phyloP scores from a whole-genome alignment of 2,797 vertebrate species.

The Pangasius djambal region DNA sequence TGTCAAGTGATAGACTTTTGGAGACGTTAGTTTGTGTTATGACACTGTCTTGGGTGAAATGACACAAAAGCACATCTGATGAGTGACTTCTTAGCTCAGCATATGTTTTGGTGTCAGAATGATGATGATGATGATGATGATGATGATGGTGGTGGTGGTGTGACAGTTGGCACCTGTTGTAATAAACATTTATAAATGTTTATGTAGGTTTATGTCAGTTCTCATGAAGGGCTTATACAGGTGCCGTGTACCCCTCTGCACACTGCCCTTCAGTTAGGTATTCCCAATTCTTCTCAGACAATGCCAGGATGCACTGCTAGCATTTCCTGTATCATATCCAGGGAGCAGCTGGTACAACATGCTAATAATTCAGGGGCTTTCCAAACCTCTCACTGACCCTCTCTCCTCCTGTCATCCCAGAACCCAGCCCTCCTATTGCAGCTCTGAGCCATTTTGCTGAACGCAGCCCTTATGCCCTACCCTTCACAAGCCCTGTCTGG shows the following conservation, averaged over 20 bases:
- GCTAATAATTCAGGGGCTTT: slow-evolving; percentile 57
- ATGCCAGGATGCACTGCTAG: slow-evolving; percentile 70
- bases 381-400: slow-evolving; percentile 49
- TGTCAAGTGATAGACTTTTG: background rate
- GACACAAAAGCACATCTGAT: background rate
- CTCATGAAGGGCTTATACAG: background rate
- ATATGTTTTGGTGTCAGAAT: background rate
- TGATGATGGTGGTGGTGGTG: slow-evolving; percentile 17
- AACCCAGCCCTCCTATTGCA: slow-evolving; percentile 52
- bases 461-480: slow-evolving; percentile 53
- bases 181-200: background rate
- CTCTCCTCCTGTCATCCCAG: slow-evolving; percentile 50
- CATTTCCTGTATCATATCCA: background rate
- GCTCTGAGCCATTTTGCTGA: slow-evolving; percentile 63
- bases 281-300: slow-evolving; percentile 47
- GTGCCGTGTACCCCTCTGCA: background rate
- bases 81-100: background rate
- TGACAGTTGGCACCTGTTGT: background rate
- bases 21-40: background rate
- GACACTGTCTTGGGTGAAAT: background rate
- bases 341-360: slow-evolving; percentile 69
- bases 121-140: slow-evolving; percentile 21
- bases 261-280: background rate
- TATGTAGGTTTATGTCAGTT: background rate
- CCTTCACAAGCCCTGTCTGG: slow-evolving; percentile 62